A percentile compares a stretch with the other conserved stretches of the same genome.
Evolutionary conservation across 2,113 vertebrate genomes (phyloP).

Genomic region (Cettia cetti): DNA sequence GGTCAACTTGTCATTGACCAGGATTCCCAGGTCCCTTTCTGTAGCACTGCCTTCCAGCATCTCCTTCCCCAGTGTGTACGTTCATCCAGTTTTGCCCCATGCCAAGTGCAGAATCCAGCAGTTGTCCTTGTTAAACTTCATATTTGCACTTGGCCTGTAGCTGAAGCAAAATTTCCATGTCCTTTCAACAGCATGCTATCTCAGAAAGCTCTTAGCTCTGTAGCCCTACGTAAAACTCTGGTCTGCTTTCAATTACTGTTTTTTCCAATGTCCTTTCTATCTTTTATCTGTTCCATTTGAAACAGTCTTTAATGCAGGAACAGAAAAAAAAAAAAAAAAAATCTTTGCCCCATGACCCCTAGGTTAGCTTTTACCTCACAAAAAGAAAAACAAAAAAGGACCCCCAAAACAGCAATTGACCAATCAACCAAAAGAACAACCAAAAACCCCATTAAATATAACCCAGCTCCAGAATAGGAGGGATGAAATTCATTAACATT

Average conservation of each 20-base stretch:
- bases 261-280: neutral
- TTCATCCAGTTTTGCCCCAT: rapidly evolving
- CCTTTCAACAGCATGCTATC: neutral
- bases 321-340: neutral
- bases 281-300: neutral
- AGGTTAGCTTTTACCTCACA: neutral
- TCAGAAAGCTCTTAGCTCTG: neutral
- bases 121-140: neutral
- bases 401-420: neutral
- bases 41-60: neutral
- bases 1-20: rapidly evolving
- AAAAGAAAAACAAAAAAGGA: neutral
- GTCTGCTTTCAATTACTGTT: neutral
- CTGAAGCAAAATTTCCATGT: neutral
- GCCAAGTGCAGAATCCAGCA: neutral
- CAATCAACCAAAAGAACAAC: neutral
- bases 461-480: neutral
- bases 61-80: rapidly evolving
- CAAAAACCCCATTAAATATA: neutral
- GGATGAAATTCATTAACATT: neutral
- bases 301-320: neutral
- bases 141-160: neutral
- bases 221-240: neutral
- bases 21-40: rapidly evolving
- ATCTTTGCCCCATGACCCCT: rapidly evolving